These are phyloP conservation scores for Neotragus moschatus DNA, from an alignment of 2,113 vertebrate genomes.

Conservation along the genomic window DNA sequence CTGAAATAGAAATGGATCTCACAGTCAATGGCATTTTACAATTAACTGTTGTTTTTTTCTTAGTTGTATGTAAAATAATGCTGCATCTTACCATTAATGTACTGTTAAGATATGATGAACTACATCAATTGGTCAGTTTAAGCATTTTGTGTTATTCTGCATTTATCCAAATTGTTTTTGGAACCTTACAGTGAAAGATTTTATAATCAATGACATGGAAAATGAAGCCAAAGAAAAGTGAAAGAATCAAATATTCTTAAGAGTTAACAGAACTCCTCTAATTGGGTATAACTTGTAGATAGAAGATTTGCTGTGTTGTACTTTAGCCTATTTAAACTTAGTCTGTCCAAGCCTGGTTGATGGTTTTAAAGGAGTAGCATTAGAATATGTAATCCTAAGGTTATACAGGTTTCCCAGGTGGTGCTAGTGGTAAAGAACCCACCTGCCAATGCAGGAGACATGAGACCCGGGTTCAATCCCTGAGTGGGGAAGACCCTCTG, in stretches of 20 bases:
- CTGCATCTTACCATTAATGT: not conserved
- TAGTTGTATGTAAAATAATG: not conserved
- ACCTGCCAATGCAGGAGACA: not conserved
- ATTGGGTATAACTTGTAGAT: not conserved
- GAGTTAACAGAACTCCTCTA: not conserved
- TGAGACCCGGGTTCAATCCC: not conserved
- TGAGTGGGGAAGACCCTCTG: not conserved
- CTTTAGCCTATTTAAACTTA: not conserved
- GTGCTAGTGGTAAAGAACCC: not conserved
- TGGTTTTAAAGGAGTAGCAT: not conserved
- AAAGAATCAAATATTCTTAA: not conserved
- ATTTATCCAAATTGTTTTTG: constrained; percentile 17
- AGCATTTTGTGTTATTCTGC: constrained; percentile 9
- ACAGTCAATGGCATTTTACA: not conserved
- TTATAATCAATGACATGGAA: not conserved
- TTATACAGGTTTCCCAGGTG: not conserved
- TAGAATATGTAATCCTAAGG: not conserved
- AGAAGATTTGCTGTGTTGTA: not conserved
- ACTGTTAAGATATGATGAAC: not conserved
- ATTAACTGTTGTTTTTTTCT: not conserved
- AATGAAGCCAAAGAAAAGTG: not conserved
- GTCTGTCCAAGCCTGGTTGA: not conserved
- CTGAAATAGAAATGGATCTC: not conserved
- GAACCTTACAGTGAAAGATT: not conserved
- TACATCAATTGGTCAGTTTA: not conserved